phyloP scores from a whole-genome alignment of 1,140 invertebrate genomes.

The Zaprionus davidi region DNA sequence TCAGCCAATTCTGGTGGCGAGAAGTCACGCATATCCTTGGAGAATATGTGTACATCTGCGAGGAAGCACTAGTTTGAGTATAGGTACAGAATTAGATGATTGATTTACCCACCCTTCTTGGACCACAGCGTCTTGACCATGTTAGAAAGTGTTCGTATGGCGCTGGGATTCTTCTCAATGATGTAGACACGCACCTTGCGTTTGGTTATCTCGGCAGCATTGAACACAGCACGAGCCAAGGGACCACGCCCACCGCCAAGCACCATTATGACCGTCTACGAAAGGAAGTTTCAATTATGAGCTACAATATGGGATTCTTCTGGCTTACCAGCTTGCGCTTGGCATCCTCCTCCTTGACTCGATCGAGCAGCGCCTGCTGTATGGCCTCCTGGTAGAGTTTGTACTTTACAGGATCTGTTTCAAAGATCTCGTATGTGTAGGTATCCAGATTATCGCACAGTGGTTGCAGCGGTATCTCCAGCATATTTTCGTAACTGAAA shows the following conservation, averaged over 20 bases:
- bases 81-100: background rate
- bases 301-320: background rate
- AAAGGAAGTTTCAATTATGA: no score
- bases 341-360: slow-evolving; percentile 78
- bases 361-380: slow-evolving; percentile 88
- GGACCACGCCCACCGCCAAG: slow-evolving; percentile 98
- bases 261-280: slow-evolving; percentile 91
- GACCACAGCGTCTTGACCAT: slow-evolving; percentile 93
- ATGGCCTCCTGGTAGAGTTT: slow-evolving; percentile 95
- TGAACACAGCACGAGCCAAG: slow-evolving; percentile 92
- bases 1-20: slow-evolving; percentile 93
- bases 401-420: slow-evolving; percentile 99
- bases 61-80: background rate
- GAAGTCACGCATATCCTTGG: slow-evolving; percentile 96
- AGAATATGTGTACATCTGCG: slow-evolving; percentile 88
- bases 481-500: slow-evolving; percentile 95
- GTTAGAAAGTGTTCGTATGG: slow-evolving; percentile 94
- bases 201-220: slow-evolving; percentile 87
- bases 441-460: slow-evolving; percentile 98
- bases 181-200: slow-evolving; percentile 92
- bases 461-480: slow-evolving; percentile 96
- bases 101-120: slow-evolving; percentile 85
- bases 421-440: slow-evolving; percentile 98
- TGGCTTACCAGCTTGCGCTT: slow-evolving; percentile 61
- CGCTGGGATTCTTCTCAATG: slow-evolving; percentile 99